Evolutionary conservation across 2,797 vertebrate species (phyloP).

Genomic region (Natrix natrix): DNA sequence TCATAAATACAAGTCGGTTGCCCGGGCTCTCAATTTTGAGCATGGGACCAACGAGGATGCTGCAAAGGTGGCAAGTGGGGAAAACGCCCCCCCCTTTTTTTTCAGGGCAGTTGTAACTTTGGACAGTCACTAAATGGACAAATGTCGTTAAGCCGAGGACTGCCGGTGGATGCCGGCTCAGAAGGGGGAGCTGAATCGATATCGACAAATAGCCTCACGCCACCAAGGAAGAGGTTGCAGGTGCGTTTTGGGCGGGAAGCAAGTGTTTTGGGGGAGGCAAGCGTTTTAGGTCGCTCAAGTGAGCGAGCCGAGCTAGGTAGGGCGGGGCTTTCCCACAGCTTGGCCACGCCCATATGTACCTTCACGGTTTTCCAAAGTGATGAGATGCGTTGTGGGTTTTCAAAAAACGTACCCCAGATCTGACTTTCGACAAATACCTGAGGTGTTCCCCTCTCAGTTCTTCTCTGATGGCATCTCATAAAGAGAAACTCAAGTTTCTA

Average conservation of each 20-base stretch:
- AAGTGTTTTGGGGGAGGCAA: no score
- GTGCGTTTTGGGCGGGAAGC: no score
- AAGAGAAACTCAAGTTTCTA: not conserved
- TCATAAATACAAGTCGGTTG: no score
- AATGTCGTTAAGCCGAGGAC: no score
- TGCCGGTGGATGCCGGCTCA: no score
- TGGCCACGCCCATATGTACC: not conserved
- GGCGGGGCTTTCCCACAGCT: not conserved
- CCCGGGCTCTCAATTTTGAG: no score
- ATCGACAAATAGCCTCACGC: not conserved
- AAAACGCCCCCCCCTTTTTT: no score
- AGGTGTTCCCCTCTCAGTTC: not conserved
- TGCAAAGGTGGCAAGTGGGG: no score
- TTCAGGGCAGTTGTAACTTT: no score
- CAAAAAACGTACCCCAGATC: not conserved
- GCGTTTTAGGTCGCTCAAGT: not conserved
- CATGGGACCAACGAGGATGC: no score
- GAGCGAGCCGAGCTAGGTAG: not conserved
- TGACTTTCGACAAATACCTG: not conserved
- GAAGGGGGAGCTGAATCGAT: not conserved
- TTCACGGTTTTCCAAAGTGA: not conserved
- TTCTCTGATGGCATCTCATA: not conserved
- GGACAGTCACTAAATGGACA: no score
- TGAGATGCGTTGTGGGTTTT: not conserved
- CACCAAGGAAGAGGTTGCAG: not conserved